Percentiles rank a stretch among this genome's conserved stretches.
These are phyloP conservation scores for Rissa tridactyla DNA, from an alignment of 2,113 vertebrate genomes.

Conservation along the genomic window DNA sequence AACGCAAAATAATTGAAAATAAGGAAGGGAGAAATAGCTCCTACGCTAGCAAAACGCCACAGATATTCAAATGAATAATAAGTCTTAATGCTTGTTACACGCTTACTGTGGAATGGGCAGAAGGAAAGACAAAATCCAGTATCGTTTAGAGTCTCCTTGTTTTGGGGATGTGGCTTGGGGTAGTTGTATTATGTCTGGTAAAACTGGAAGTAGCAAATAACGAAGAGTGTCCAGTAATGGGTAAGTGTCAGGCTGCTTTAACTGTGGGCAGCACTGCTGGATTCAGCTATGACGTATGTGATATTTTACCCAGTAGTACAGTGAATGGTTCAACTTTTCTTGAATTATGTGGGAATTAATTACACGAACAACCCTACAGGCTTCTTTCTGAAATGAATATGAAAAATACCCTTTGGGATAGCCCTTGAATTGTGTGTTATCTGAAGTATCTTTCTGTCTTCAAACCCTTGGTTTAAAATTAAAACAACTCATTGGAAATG, in stretches of 20 bases:
- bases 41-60: not conserved
- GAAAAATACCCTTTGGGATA: not conserved
- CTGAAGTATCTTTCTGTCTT: slow-evolving; percentile 14
- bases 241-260: not conserved
- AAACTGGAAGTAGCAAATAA: not conserved
- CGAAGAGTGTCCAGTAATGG: not conserved
- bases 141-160: not conserved
- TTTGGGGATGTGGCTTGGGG: not conserved
- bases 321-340: not conserved
- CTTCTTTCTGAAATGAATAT: not conserved
- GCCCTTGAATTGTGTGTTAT: not conserved
- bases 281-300: not conserved
- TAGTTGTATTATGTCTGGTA: not conserved
- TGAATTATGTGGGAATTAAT: not conserved
- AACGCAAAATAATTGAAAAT: not conserved
- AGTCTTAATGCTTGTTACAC: not conserved
- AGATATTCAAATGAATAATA: not conserved
- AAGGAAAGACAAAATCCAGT: not conserved
- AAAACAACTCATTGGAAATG: slow-evolving; percentile 15
- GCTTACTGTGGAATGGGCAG: not conserved
- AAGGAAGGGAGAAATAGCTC: not conserved
- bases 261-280: not conserved
- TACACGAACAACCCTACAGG: not conserved
- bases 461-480: slow-evolving; percentile 20
- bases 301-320: not conserved